phyloP scores from a whole-genome alignment of 2,797 vertebrate species.

The Argyrosomus regius region DNA sequence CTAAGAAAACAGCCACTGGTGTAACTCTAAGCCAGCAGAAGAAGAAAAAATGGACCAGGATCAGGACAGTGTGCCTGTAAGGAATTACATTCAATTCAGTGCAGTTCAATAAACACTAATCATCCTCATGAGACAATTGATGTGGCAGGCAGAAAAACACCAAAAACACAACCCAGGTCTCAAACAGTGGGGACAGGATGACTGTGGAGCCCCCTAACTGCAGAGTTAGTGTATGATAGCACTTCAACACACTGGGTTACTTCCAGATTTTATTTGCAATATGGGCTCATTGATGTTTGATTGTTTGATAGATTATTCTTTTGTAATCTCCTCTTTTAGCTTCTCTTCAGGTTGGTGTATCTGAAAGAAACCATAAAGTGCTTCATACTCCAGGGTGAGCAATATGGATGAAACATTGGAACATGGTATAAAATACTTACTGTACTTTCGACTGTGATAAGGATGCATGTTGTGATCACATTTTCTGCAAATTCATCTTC shows the following conservation, averaged over 20 bases:
- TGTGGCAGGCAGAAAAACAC: conserved; percentile 22
- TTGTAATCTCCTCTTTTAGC: neutral
- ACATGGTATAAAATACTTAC: too few relatives aligned
- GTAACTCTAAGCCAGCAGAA: conserved; percentile 49
- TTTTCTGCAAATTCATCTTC: neutral
- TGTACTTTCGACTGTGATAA: too few relatives aligned
- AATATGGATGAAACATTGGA: neutral
- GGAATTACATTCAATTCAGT: conserved; percentile 45
- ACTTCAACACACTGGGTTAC: neutral
- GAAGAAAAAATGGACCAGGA: conserved; percentile 28
- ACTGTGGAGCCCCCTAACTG: conserved; percentile 41
- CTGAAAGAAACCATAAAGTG: neutral
- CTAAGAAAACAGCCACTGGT: conserved; percentile 74
- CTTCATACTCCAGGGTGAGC: too few relatives aligned
- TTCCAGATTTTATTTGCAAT: neutral
- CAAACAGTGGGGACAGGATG: neutral
- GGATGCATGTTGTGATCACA: neutral
- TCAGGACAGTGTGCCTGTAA: conserved; percentile 45
- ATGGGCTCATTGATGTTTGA: neutral
- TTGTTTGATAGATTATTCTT: neutral
- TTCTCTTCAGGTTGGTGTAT: neutral
- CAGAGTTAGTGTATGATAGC: neutral
- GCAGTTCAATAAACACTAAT: conserved; percentile 53
- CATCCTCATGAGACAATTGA: conserved; percentile 31
- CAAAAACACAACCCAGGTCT: neutral